Conservation (phyloP, 2,797 vertebrate genomes). For the Danionella dracula region DNA sequence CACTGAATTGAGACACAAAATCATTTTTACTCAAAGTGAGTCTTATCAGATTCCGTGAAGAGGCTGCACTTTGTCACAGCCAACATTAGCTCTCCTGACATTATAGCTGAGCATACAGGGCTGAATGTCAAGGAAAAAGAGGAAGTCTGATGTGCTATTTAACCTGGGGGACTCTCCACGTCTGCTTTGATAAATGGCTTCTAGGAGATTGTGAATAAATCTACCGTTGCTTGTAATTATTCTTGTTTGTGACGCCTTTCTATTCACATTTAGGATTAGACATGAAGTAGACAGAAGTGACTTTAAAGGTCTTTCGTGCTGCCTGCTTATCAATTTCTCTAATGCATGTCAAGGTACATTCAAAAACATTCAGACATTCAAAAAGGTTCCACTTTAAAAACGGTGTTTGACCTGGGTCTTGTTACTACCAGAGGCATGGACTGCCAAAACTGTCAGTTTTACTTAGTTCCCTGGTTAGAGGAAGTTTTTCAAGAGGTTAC, state of each 20-base stretch:
- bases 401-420: conserved; percentile 37
- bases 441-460: conserved; percentile 24
- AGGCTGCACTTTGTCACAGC: background rate
- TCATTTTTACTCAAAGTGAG: conserved; percentile 6
- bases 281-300: background rate
- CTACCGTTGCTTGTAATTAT: background rate
- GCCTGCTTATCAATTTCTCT: conserved; percentile 5
- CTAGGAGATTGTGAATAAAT: background rate
- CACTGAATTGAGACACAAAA: background rate
- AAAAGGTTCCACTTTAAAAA: conserved; percentile 40
- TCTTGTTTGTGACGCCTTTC: background rate
- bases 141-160: background rate
- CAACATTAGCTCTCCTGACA: background rate
- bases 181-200: background rate
- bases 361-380: too few species aligned
- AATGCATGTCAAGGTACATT: conserved; percentile 18
- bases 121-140: background rate
- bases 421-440: conserved; percentile 37
- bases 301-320: conserved; percentile 15
- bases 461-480: background rate
- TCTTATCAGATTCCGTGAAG: background rate
- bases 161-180: background rate
- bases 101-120: background rate
- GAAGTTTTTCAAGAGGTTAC: background rate
- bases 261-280: background rate